Base-by-base conservation (phyloP, 2,888 invertebrate species). In the Chromoteleia sp. region DNA sequence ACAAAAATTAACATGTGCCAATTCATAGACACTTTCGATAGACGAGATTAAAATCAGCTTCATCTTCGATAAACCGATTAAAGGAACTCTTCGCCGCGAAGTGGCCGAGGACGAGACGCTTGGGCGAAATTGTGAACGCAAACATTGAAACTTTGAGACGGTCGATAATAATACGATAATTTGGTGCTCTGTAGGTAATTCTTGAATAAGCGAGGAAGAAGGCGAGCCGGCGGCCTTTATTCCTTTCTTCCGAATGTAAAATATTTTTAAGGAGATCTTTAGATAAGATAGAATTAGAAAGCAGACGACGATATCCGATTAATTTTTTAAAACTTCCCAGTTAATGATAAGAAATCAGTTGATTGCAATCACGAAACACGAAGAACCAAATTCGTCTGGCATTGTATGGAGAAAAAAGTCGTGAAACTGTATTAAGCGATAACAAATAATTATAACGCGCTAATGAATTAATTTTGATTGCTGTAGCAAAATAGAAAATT, bases 171-270 rank as follows among this genome's bases (percentile, higher is more conserved):
- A 45, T 70, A 77, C 67, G 81, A 78, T 67, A 83, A 83, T 84
- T 85, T 85, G 85, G 86, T 87, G 87, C 87, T 87, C 81, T 85
- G 83, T 87, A 87, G 85, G 82, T 83, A 85, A 86, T 67, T 59
- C 39, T 29, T 50, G 33, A 71, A 78, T 43, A 39, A 68, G 6
- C 7, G n/a, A 59, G 5, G 59, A 75, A 25, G 4, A 50, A 67
- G 17, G 12, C 36, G 10, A 30, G 2, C 1, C 17, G 14, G 7
- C 17, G 14, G 7, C 10, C n/a, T 19, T 54, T 17, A 17, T 45
- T 61, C n/a, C 17, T 45, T 43, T 33, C 73, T 67, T 48, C 29
- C 17, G 17, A 75, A 65, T 65, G 56, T 74, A 74, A 65, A 25
- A 74, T 74, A 74, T 74, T 67, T 67, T 58, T 50, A 14, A 67